A percentile compares a stretch with the other conserved stretches of the same genome.
Conservation (phyloP, 37 sponge, comb jelly and placozoan species). For the Oopsacas minuta region DNA sequence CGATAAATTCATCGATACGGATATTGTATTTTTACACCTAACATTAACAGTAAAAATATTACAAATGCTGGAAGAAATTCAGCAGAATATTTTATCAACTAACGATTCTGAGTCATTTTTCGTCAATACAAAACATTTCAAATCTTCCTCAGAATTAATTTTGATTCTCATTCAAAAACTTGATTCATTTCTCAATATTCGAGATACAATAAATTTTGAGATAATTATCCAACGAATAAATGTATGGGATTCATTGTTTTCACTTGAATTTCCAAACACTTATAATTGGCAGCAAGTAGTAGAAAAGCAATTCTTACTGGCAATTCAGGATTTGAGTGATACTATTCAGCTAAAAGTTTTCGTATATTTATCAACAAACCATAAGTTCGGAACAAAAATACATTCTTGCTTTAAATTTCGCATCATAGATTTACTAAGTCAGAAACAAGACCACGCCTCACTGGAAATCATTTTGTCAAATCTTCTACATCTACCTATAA, state of each 20-base stretch:
- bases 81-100: background rate
- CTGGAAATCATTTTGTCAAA: background rate
- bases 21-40: background rate
- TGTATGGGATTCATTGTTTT: background rate
- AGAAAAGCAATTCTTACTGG: background rate
- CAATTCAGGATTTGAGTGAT: background rate
- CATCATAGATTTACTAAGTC: background rate
- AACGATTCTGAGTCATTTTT: background rate
- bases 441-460: background rate
- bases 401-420: background rate
- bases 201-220: background rate
- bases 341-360: background rate
- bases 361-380: background rate
- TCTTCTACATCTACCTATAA: background rate
- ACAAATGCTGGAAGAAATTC: background rate
- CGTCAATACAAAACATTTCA: background rate
- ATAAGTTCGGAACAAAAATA: background rate
- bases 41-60: background rate
- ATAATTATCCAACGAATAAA: background rate
- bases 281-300: background rate
- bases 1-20: background rate
- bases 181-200: background rate
- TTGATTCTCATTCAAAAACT: background rate
- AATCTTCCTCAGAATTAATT: background rate
- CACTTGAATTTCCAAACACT: background rate